phyloP scores from a whole-genome alignment of 2,113 vertebrate species.

The Numenius arquata region DNA sequence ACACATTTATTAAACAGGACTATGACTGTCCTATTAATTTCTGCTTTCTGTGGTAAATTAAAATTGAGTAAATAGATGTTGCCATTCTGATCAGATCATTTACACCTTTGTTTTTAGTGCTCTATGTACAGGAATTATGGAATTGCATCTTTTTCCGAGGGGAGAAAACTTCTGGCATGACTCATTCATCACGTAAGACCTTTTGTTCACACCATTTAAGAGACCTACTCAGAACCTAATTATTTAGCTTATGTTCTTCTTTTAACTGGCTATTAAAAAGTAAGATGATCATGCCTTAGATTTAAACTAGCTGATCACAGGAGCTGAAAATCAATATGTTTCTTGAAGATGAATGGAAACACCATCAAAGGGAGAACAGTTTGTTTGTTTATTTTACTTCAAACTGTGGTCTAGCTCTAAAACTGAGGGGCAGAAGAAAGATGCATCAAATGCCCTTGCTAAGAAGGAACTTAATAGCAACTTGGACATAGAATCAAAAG shows the following conservation, averaged over 20 bases:
- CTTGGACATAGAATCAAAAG: background rate
- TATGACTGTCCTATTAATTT: background rate
- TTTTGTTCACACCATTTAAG: background rate
- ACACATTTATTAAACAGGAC: background rate
- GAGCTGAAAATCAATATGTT: background rate
- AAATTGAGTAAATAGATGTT: background rate
- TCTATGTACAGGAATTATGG: background rate
- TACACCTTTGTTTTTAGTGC: background rate
- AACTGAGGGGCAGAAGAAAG: background rate
- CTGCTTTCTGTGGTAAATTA: background rate
- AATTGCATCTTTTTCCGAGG: background rate
- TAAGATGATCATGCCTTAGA: background rate
- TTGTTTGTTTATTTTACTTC: background rate
- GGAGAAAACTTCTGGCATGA: background rate
- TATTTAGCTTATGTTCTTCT: background rate
- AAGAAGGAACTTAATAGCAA: background rate
- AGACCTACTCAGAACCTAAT: background rate
- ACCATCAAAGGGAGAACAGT: background rate
- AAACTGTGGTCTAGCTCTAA: conserved; percentile 20
- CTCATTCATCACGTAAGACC: background rate
- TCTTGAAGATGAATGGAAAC: conserved; percentile 24
- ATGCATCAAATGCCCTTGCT: background rate
- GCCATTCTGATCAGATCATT: background rate
- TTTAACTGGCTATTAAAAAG: background rate
- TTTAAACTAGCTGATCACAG: background rate